These are phyloP conservation scores for Brachionichthys hirsutus DNA, from an alignment of 2,113 vertebrate genomes.

Conservation along the genomic window DNA sequence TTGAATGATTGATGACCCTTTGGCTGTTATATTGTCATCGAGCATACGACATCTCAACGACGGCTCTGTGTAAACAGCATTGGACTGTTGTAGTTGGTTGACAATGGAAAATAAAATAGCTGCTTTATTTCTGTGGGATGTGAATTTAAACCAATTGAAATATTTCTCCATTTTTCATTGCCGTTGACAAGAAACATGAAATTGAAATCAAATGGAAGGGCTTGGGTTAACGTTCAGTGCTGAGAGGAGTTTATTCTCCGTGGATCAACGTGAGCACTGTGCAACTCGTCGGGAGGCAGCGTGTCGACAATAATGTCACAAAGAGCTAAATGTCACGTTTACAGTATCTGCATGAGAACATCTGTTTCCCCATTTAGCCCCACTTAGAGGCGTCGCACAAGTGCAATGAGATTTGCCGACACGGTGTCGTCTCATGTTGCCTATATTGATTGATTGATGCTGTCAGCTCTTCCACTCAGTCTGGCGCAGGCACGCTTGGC, in stretches of 20 bases:
- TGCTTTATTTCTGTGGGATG: neutral
- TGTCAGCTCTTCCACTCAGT: slow-evolving; percentile 36
- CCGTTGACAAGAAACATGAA: too few species aligned
- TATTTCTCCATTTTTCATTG: neutral
- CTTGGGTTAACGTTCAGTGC: too few species aligned
- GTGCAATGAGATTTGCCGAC: slow-evolving; percentile 18
- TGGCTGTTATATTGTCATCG: too few species aligned
- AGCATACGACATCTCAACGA: too few species aligned
- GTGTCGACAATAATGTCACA: too few species aligned
- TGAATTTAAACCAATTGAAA: neutral
- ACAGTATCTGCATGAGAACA: neutral
- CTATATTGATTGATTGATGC: slow-evolving; percentile 46
- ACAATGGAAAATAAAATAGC: too few species aligned
- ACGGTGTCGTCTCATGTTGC: slow-evolving; percentile 19
- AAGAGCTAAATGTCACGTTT: neutral
- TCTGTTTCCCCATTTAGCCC: neutral
- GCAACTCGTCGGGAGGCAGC: too few species aligned
- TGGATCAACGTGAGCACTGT: too few species aligned
- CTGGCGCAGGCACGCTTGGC: slow-evolving; percentile 27
- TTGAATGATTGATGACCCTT: neutral
- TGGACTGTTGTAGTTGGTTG: neutral
- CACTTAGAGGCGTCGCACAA: neutral
- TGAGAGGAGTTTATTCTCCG: too few species aligned
- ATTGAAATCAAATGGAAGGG: too few species aligned
- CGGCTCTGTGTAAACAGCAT: neutral